phyloP scores from a whole-genome alignment of 1,140 invertebrate species.

The Musca vetustissima region DNA sequence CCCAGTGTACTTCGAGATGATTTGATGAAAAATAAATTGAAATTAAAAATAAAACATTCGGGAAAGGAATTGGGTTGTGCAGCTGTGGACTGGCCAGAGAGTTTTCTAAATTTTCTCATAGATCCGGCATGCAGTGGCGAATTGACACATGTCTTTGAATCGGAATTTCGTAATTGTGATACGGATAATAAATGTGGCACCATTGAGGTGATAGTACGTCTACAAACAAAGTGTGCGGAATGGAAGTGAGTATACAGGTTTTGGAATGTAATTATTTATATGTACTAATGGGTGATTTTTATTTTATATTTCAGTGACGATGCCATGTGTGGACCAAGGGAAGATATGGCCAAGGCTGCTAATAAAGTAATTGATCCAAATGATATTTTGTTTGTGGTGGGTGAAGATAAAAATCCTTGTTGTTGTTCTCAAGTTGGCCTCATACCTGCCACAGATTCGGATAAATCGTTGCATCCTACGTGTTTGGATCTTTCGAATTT shows the following conservation, averaged over 20 bases:
- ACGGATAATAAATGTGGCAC: constrained; percentile 11
- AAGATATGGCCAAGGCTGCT: background rate
- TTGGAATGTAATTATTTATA: background rate
- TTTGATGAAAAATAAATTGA: constrained; percentile 15
- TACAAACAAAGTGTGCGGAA: constrained; percentile 28
- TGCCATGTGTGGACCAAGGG: background rate
- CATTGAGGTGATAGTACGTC: constrained; percentile 23
- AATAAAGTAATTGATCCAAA: constrained; percentile 27
- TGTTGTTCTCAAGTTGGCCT: constrained; percentile 23
- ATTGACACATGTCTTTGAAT: constrained; percentile 25
- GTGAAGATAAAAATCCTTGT: constrained; percentile 21
- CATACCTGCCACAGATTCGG: constrained; percentile 10
- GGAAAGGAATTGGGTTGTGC: constrained; percentile 5
- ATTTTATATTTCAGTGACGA: background rate
- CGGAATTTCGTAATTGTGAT: constrained; percentile 12
- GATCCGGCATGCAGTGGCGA: background rate
- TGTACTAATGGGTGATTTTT: background rate
- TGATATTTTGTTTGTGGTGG: constrained; percentile 29
- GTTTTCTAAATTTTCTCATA: background rate
- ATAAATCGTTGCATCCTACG: background rate
- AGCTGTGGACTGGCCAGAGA: constrained; percentile 22
- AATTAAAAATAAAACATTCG: constrained; percentile 20
- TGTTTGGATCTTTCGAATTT: constrained; percentile 28
- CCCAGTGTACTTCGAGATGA: constrained; percentile 15
- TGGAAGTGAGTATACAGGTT: constrained; percentile 12